A percentile compares a stretch with the other conserved stretches of the same genome.
Evolutionary conservation across 2,888 invertebrate species (phyloP).

Genomic region (Chrysotoxum bicinctum): DNA sequence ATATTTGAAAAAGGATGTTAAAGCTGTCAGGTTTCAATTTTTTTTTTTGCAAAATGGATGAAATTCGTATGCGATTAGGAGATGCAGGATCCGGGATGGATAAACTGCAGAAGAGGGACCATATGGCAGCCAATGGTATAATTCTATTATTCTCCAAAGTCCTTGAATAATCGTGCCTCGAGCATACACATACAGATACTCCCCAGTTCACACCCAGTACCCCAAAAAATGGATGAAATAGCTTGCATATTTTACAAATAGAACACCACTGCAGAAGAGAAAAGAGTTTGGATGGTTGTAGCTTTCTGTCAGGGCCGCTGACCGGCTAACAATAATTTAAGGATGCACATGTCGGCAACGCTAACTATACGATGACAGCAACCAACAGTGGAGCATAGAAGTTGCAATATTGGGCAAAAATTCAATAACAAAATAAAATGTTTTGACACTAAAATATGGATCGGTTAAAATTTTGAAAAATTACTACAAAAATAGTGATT

Average conservation of each 20-base stretch:
- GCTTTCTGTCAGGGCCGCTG: constrained; percentile 11
- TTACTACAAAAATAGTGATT: too few species aligned
- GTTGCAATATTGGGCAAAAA: too few species aligned
- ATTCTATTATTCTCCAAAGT: constrained; percentile 54
- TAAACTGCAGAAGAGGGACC: neutral
- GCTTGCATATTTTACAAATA: constrained; percentile 32
- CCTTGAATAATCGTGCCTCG: constrained; percentile 32
- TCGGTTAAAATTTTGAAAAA: too few species aligned
- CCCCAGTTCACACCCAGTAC: neutral
- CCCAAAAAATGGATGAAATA: constrained; percentile 20
- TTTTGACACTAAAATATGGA: too few species aligned
- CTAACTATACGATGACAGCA: neutral
- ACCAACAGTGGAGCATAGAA: neutral
- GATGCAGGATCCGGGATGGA: neutral
- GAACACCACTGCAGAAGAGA: neutral
- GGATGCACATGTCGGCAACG: neutral
- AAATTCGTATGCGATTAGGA: neutral
- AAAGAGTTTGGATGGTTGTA: constrained; percentile 1
- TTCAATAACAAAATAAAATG: too few species aligned
- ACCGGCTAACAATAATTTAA: constrained; percentile 32
- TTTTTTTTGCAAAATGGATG: constrained; percentile 17
- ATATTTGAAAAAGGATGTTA: constrained; percentile 8
- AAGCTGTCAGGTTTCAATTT: constrained; percentile 30
- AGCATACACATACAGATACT: too few species aligned
- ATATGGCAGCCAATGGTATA: neutral